These are phyloP conservation scores for Sinocyclocheilus grahami DNA, from an alignment of 2,113 vertebrate genomes.

Conservation along the genomic window DNA sequence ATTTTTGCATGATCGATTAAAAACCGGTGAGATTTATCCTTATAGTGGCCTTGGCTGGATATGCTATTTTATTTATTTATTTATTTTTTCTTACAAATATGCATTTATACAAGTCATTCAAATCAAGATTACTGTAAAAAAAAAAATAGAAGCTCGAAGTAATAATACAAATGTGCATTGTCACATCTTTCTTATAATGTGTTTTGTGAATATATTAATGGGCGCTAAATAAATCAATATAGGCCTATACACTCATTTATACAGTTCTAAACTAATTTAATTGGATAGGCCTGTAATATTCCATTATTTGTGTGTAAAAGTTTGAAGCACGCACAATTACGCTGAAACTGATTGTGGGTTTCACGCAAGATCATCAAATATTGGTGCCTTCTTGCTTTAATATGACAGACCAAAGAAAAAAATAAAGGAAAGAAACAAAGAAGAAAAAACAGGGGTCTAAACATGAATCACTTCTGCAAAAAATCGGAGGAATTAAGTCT, in stretches of 20 bases:
- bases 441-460: conserved; percentile 4
- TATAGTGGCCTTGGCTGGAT: not conserved
- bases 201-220: not conserved
- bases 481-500: conserved; percentile 36
- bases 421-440: not conserved
- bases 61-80: no score
- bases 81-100: not conserved
- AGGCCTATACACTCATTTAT: no score
- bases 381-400: not conserved
- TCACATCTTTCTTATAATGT: not conserved
- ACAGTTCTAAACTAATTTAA: no score
- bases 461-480: conserved; percentile 19
- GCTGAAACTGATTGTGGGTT: not conserved
- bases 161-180: not conserved
- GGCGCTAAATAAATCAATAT: not conserved
- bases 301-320: not conserved
- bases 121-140: not conserved
- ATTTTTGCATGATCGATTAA: not conserved
- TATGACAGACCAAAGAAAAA: not conserved
- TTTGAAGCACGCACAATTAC: not conserved
- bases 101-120: not conserved
- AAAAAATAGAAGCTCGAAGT: not conserved
- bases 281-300: no score
- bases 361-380: not conserved
- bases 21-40: not conserved